Evolutionary conservation across 1,140 invertebrate species (phyloP).

Genomic region (Drosophila navojoa): DNA sequence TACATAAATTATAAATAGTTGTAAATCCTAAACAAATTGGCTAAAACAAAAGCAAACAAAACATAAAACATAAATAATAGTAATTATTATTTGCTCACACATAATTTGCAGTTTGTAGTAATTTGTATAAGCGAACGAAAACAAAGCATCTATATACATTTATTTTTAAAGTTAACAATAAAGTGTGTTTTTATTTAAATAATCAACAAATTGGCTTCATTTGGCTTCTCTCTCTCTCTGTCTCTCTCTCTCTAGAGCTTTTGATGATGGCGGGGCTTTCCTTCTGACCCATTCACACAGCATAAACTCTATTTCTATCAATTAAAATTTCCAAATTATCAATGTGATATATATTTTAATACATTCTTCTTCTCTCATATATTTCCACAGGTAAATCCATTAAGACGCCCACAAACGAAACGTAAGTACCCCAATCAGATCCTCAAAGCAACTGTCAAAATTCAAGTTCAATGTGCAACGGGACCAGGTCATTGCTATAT

Average conservation of each 20-base stretch:
- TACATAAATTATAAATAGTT: constrained; percentile 31
- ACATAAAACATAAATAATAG: constrained; percentile 34
- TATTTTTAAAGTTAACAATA: constrained; percentile 41
- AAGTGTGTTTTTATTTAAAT: constrained; percentile 49
- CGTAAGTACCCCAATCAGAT: constrained; percentile 67
- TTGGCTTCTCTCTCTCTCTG: not conserved
- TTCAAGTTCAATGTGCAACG: constrained; percentile 58
- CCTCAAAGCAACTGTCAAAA: constrained; percentile 48
- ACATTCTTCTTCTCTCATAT: not conserved
- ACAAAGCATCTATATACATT: constrained; percentile 21
- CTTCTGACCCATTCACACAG: not conserved
- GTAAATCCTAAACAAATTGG: constrained; percentile 34
- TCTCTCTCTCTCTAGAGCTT: not conserved
- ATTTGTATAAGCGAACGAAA: constrained; percentile 54
- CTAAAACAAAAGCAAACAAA: not conserved
- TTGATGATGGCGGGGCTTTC: constrained; percentile 28
- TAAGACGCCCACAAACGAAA: constrained; percentile 82
- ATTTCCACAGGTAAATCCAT: constrained; percentile 77
- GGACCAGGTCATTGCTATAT: constrained; percentile 47
- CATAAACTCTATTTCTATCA: constrained; percentile 13
- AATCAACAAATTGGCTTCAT: constrained; percentile 12
- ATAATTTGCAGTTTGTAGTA: constrained; percentile 54
- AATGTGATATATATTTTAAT: not conserved
- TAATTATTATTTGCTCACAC: constrained; percentile 48
- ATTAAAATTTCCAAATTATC: not conserved